Base-by-base conservation (phyloP, 2,113 vertebrate species). In the Girardinichthys multiradiatus region DNA sequence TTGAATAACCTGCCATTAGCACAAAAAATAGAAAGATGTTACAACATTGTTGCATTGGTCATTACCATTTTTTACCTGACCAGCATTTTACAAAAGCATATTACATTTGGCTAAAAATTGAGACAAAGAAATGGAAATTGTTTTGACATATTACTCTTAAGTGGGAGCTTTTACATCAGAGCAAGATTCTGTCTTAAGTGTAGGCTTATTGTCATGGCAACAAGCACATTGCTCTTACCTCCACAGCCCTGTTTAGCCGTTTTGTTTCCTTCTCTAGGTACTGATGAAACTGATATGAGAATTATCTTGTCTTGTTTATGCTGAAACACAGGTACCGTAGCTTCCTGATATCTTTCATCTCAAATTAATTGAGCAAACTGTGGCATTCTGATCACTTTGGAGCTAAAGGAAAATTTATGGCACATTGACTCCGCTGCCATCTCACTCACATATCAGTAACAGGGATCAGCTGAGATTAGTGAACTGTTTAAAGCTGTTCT, bases 201-300 rank as follows among this genome's bases (percentile, higher is more conserved):
- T 87, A 62, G 71, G 82, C 78, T 84, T 62, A 87, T 89, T 83
- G 90, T 90, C 91, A 90, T 89, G 83, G 89, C 75, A 89, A 90
- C 89, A 84, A 42, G 79, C 83, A 70, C 83, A 80, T 89, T 1
- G 64, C 72, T 77, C 77, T 83, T 79, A 74, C 64, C 33, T 68
- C 59, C 67, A 70, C 68, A 80, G 29, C 54, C 26, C 64, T 31
- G 45, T 87, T 88, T 77, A 80, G 78, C 70, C 57, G 68, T 83
- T 21, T 85, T 31, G 27, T 82, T 70, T 72, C 68, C 63, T 78
- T 68, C 68, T 77, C 68, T 70, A 64, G 70, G 72, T 64, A 31
- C 70, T 54, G 80, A 86, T 85, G 73, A 79, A 64, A 70, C 68
- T 74, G 79, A 82, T 87, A 76, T 28, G 28, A 64, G 37, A 84